A percentile compares a stretch with the other conserved stretches of the same genome.
Evolutionary conservation across 2,888 invertebrate species (phyloP).

Genomic region (Chromoteleia sp.): DNA sequence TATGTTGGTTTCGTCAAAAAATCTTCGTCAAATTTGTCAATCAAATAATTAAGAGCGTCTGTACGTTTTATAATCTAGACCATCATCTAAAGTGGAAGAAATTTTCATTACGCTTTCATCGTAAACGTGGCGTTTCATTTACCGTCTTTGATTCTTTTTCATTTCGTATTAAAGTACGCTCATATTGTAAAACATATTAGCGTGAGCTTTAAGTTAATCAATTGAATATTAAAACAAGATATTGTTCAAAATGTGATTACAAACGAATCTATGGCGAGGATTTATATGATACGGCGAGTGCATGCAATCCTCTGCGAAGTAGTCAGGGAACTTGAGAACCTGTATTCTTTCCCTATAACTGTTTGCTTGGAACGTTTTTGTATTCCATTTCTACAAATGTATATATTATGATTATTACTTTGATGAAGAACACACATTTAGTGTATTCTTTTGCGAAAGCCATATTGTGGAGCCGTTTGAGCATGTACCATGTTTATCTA

Average conservation of each 20-base stretch:
- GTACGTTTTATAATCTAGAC: slow-evolving; percentile 3
- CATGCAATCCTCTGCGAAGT: slow-evolving; percentile 11
- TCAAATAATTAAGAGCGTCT: slow-evolving; percentile 25
- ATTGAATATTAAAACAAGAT: slow-evolving; percentile 14
- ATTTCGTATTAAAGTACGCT: slow-evolving; percentile 33
- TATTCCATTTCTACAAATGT: not conserved
- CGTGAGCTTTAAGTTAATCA: slow-evolving; percentile 4
- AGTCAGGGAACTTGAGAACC: not conserved
- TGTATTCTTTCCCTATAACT: slow-evolving; percentile 24
- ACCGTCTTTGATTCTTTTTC: slow-evolving; percentile 22
- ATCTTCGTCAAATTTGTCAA: slow-evolving; percentile 1
- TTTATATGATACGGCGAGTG: slow-evolving; percentile 8
- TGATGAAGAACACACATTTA: not conserved
- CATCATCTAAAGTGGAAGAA: slow-evolving; percentile 1
- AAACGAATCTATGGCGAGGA: not conserved
- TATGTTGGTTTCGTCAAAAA: slow-evolving; percentile 29
- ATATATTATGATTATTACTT: not conserved
- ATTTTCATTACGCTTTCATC: not conserved
- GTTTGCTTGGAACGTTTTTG: slow-evolving; percentile 36
- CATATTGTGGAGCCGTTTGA: not conserved
- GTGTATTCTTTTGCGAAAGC: not conserved
- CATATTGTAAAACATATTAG: slow-evolving; percentile 10
- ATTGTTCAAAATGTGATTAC: not conserved
- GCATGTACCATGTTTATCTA: slow-evolving; percentile 16
- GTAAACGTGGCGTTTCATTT: slow-evolving; percentile 35